Percentiles rank a stretch among this genome's conserved stretches.
phyloP scores from a whole-genome alignment of 1,140 invertebrate species.

The Sitophilus oryzae region DNA sequence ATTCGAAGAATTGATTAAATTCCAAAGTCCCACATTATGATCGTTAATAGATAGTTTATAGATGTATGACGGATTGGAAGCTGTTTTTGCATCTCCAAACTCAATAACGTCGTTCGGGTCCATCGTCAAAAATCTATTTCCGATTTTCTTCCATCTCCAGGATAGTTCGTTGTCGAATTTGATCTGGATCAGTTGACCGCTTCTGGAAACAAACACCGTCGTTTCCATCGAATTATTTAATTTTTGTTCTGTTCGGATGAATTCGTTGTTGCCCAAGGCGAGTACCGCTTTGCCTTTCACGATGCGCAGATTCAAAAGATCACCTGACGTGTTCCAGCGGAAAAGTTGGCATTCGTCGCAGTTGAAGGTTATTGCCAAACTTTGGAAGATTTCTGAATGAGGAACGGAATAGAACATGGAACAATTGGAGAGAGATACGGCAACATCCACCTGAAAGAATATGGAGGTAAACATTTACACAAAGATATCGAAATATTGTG shows the following conservation, averaged over 20 bases:
- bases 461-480: too few species aligned
- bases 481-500: too few species aligned
- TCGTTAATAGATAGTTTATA: slow-evolving; percentile 56
- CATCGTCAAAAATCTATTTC: slow-evolving; percentile 18
- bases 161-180: slow-evolving; percentile 14
- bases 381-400: slow-evolving; percentile 24
- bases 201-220: slow-evolving; percentile 17
- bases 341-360: slow-evolving; percentile 29
- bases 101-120: slow-evolving; percentile 22
- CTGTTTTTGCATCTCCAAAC: slow-evolving; percentile 18
- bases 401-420: slow-evolving; percentile 62
- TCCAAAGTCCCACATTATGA: slow-evolving; percentile 78
- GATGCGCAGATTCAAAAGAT: slow-evolving; percentile 9
- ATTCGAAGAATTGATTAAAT: slow-evolving; percentile 61
- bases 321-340: slow-evolving; percentile 13
- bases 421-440: slow-evolving; percentile 55
- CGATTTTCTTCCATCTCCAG: slow-evolving; percentile 14
- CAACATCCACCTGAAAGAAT: slow-evolving; percentile 29
- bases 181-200: slow-evolving; percentile 24
- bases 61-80: slow-evolving; percentile 29
- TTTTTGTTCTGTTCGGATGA: slow-evolving; percentile 6
- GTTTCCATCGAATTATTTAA: slow-evolving; percentile 13
- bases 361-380: slow-evolving; percentile 28
- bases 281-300: slow-evolving; percentile 11
- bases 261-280: slow-evolving; percentile 3